Evolutionary conservation across 2,113 vertebrate genomes (phyloP).

Genomic region (Paraplagusia blochii): DNA sequence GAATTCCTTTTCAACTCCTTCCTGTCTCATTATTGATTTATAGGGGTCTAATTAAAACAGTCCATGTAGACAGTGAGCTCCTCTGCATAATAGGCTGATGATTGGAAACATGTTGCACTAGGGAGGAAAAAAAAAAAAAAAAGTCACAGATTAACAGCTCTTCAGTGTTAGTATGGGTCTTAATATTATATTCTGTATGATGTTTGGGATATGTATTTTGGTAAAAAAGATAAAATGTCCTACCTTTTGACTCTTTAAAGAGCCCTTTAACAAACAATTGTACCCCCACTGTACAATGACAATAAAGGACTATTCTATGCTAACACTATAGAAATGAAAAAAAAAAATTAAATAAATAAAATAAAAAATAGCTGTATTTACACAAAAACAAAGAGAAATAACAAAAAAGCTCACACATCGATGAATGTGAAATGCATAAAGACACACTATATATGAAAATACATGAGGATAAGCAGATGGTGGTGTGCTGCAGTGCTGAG

Average conservation of each 20-base stretch:
- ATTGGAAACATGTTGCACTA: conserved; percentile 13
- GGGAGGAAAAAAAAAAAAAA: no score
- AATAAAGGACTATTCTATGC: no score
- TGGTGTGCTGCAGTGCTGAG: conserved; percentile 37
- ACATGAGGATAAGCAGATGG: conserved; percentile 49
- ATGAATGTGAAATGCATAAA: conserved; percentile 20
- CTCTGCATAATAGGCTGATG: conserved; percentile 14
- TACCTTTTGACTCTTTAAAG: background rate
- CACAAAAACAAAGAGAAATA: conserved; percentile 7
- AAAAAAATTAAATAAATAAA: no score
- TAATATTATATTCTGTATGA: conserved; percentile 16
- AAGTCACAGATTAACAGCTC: background rate
- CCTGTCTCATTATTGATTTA: conserved; percentile 13
- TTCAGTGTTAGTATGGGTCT: background rate
- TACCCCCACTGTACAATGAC: no score
- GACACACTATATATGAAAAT: conserved; percentile 32
- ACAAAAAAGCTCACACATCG: conserved; percentile 8
- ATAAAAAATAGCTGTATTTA: background rate
- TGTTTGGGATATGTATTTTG: background rate
- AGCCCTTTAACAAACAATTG: no score
- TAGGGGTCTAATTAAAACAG: conserved; percentile 26
- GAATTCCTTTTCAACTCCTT: conserved; percentile 13
- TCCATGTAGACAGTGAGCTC: conserved; percentile 11
- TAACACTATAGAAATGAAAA: no score
- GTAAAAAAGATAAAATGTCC: background rate